Evolutionary conservation across 1,140 invertebrate species (phyloP), one percentile per base, ranked within the genome.

Genomic region (Bemisia tabaci): DNA sequence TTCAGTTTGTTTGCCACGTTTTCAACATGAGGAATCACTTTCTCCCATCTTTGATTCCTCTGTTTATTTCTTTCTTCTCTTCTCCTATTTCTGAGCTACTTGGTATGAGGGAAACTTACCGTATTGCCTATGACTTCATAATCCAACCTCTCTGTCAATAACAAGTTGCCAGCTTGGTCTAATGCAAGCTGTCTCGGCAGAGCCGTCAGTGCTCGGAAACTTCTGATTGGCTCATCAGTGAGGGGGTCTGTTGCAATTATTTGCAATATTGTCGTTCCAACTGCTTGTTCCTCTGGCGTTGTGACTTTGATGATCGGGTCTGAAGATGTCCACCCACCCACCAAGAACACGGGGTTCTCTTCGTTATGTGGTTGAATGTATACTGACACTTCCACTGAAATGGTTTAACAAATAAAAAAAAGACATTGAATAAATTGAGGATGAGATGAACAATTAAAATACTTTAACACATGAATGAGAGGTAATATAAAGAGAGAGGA

Each of bases 321-420:
- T 2, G 82, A 82, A 22, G 79, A 82, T 1, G 81, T 84, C 87
- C 87, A 88, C 12, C 85, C 84, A 1, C 80, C 67, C 68, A 88
- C 86, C 0, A 82, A 85, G 68, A 92, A 92, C 2, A 87, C 82
- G 0, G 90, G 90, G 76, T 89, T 89, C 67, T 87, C 85, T 68
- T 90, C 88, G 70, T 85, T 85, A 72, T 87, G 89, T 0, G 88
- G 87, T 77, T 91, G 87, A 11, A 92, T 83, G 72, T 90, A 92
- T 9, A 92, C 80, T 0, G 89, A 90, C 12, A 90, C 84, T 72
- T 91, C 88, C 0, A 82, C 78, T 78, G 70, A 33, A 73, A 68
- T 65, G 23, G 26, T 22, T 48, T 48, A 17, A 66, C 60, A 68
- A 26, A 26, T 58, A 26, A 27, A 11, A 26, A 64, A 63, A 63